These are phyloP conservation scores for Cheilosia variabilis DNA, from an alignment of 2,888 invertebrate genomes.

Conservation along the genomic window DNA sequence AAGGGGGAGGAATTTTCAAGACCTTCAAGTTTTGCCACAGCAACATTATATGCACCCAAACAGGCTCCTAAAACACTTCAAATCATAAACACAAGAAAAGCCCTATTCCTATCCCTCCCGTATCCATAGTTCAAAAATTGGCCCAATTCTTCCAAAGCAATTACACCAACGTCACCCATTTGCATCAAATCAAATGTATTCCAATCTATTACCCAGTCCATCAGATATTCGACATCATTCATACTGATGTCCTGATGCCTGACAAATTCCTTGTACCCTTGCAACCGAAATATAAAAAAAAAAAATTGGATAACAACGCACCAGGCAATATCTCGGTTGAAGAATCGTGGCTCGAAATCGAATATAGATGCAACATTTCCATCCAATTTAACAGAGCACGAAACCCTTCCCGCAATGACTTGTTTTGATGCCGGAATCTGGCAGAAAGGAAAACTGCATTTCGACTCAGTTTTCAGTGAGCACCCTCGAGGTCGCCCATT, in stretches of 20 bases:
- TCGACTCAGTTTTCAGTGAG: not conserved
- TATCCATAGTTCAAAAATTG: no score
- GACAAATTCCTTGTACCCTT: not conserved
- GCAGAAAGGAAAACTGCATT: not conserved
- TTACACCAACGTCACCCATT: not conserved
- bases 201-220: not conserved
- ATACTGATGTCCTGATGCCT: not conserved
- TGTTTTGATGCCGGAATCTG: not conserved
- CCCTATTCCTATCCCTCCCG: no score
- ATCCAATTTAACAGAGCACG: conserved; percentile 5
- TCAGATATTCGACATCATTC: not conserved
- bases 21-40: no score
- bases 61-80: no score
- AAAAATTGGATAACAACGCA: not conserved
- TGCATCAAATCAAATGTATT: not conserved
- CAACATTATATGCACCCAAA: no score
- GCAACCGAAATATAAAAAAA: not conserved
- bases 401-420: conserved; percentile 27
- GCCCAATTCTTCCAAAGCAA: not conserved
- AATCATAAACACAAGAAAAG: no score
- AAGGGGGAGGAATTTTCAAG: no score
- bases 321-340: not conserved
- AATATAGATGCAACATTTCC: conserved; percentile 14
- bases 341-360: not conserved
- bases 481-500: conserved; percentile 27